Evolutionary conservation across 1,140 invertebrate species (phyloP).

Genomic region (Colletes gigas): DNA sequence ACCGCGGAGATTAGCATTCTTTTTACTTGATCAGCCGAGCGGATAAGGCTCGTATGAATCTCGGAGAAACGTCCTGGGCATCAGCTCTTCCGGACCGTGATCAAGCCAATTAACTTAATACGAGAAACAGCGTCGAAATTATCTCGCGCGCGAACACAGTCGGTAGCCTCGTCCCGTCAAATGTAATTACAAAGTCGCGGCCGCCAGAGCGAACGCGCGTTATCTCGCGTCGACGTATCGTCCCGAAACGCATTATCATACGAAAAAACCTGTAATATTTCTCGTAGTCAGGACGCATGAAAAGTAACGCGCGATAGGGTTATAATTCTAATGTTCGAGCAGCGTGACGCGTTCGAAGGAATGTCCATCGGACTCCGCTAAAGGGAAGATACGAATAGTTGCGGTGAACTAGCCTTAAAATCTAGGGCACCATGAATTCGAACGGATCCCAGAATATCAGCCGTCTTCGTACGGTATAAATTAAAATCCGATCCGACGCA

Average conservation of each 20-base stretch:
- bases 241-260: conserved; percentile 13
- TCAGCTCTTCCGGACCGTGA: not conserved
- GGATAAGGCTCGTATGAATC: not conserved
- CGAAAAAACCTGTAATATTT: conserved; percentile 20
- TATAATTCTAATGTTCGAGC: conserved; percentile 4
- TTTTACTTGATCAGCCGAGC: not conserved
- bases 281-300: conserved; percentile 7
- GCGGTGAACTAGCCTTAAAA: too few relatives aligned
- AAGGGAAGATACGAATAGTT: too few relatives aligned
- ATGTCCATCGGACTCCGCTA: too few relatives aligned
- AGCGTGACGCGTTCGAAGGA: conserved; percentile 7
- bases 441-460: too few relatives aligned
- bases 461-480: too few relatives aligned
- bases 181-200: conserved; percentile 20
- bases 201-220: not conserved
- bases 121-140: not conserved
- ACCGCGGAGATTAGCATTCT: conserved; percentile 7
- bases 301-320: conserved; percentile 1
- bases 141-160: not conserved
- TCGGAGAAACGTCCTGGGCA: not conserved
- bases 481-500: too few relatives aligned
- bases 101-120: conserved; percentile 22
- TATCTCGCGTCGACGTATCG: not conserved
- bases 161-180: not conserved
- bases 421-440: too few relatives aligned